Evolutionary conservation across 2,797 vertebrate genomes (phyloP).

Genomic region (Sebastes variabilis): DNA sequence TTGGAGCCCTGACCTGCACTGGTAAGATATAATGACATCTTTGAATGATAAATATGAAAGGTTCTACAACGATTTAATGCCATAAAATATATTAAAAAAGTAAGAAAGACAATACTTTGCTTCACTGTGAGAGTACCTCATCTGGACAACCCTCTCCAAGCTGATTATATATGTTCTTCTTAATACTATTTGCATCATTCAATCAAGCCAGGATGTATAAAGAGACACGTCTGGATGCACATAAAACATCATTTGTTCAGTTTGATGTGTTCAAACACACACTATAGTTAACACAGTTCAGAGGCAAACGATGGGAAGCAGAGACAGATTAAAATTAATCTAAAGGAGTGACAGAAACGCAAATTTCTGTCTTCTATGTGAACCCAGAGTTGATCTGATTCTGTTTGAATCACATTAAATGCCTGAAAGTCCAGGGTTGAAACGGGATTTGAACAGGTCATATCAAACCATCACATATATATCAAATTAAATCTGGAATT

Average conservation of each 20-base stretch:
- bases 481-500: background rate
- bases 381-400: background rate
- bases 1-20: slow-evolving; percentile 68
- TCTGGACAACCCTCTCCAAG: background rate
- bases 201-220: background rate
- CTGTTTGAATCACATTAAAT: background rate
- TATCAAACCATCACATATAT: background rate
- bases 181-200: background rate
- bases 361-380: background rate
- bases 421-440: background rate
- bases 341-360: background rate
- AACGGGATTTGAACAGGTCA: background rate
- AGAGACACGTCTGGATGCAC: background rate
- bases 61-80: background rate
- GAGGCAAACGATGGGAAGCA: background rate
- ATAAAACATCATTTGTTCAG: background rate
- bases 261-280: background rate
- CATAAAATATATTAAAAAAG: background rate
- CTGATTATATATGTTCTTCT: background rate
- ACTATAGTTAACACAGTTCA: background rate
- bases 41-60: background rate
- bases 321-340: background rate
- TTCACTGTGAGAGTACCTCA: background rate
- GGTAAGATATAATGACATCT: slow-evolving; percentile 68
- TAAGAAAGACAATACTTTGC: background rate